A percentile compares a stretch with the other conserved stretches of the same genome.
Evolutionary conservation across 2,797 vertebrate genomes (phyloP).

Genomic region (Mastacembelus armatus): DNA sequence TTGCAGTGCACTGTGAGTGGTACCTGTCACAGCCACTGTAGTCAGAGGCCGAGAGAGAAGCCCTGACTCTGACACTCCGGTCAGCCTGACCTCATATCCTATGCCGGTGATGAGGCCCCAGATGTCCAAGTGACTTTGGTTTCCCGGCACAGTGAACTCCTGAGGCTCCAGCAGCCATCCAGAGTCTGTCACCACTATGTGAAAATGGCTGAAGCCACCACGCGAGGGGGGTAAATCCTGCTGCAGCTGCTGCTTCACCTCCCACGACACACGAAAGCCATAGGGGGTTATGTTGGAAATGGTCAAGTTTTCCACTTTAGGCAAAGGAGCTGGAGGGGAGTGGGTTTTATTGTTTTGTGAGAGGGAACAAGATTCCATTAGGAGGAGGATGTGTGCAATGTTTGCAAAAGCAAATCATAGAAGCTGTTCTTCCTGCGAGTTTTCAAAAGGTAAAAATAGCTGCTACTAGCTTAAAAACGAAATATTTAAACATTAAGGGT

Average conservation of each 20-base stretch:
- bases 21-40: conserved; percentile 96
- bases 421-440: conserved; percentile 20
- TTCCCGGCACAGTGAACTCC: conserved; percentile 91
- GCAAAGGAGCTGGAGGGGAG: conserved; percentile 88
- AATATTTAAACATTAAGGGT: conserved; percentile 19
- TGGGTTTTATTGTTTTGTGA: conserved; percentile 44
- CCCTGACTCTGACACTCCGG: conserved; percentile 89
- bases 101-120: conserved; percentile 97
- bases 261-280: conserved; percentile 94
- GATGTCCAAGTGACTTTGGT: conserved; percentile 90
- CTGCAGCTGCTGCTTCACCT: conserved; percentile 71
- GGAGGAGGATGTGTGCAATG: conserved; percentile 74
- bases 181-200: conserved; percentile 93
- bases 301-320: conserved; percentile 96
- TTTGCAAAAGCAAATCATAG: conserved; percentile 77
- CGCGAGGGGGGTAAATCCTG: conserved; percentile 71
- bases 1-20: conserved; percentile 58
- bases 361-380: conserved; percentile 69
- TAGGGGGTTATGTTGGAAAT: conserved; percentile 92
- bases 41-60: conserved; percentile 92
- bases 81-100: conserved; percentile 96
- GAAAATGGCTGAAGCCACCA: conserved; percentile 89
- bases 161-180: conserved; percentile 96
- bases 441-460: neutral
- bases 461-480: neutral